Evolutionary conservation across 2,797 vertebrate species (phyloP).

Genomic region (Muraenolepis orangiensis): DNA sequence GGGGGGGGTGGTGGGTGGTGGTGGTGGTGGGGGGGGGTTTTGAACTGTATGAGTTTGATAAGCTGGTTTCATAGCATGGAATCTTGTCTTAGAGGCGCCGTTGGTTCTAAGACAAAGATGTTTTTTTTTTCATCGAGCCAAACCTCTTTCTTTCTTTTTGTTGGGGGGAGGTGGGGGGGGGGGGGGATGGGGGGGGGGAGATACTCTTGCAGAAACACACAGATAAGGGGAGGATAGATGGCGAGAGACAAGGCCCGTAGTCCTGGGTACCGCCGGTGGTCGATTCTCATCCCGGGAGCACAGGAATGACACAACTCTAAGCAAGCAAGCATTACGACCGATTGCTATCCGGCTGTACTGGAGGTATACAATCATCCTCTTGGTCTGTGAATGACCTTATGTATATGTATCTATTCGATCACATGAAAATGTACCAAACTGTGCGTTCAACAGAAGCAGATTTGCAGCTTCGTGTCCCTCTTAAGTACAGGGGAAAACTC

Average conservation of each 20-base stretch:
- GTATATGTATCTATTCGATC: neutral
- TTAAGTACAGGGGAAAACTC: constrained; percentile 8
- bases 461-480: constrained; percentile 1
- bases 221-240: neutral
- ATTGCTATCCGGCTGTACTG: neutral
- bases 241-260: constrained; percentile 2
- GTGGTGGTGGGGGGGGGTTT: neutral
- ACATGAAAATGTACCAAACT: neutral
- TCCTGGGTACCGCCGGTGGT: neutral
- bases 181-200: constrained; percentile 35
- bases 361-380: neutral
- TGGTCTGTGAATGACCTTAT: neutral
- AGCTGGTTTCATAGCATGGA: constrained; percentile 66
- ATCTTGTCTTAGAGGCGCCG: constrained; percentile 49
- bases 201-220: constrained; percentile 18
- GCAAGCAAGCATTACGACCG: neutral
- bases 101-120: constrained; percentile 47
- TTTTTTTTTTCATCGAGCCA: constrained; percentile 39
- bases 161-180: constrained; percentile 42
- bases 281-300: constrained; percentile 2
- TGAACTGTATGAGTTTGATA: constrained; percentile 26
- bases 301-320: neutral
- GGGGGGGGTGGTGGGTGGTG: too few relatives aligned
- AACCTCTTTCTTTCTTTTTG: constrained; percentile 61
- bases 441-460: neutral